Base-by-base conservation (phyloP, 1,140 invertebrate species). In the Reticulitermes speratus region DNA sequence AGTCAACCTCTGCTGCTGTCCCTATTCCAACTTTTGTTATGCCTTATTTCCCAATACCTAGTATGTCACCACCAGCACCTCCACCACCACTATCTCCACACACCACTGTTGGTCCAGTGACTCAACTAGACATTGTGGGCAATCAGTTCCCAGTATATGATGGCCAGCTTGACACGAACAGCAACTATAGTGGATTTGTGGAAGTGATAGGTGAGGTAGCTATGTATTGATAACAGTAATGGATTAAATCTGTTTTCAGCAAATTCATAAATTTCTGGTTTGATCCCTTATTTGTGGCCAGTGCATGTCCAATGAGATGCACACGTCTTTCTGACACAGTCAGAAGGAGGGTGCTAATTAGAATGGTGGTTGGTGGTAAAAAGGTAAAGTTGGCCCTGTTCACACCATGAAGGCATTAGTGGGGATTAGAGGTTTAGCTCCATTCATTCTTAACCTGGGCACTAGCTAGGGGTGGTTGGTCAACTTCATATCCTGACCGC, bases 131-230 rank as follows among this genome's bases (percentile, higher is more conserved):
- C n/a, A 30, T 75, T 25, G 2, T 30, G 14, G n/a, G n/a, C 14
- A 14, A 25, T 75, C 65, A 75, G 65, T 30, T 84, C 30, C 44
- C 45, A 88, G 89, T 81, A 3, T 92, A 92, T 87, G 96, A 97
- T 90, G 96, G 96, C 0, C 92, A 91, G 82, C 91, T 97, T 48
- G 95, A 97, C 89, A 92, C 94, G 23, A 92, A 93, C 38, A 94
- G 95, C 3, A 96, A 96, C 89, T 97, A 97, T 87, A 97, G 96
- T 8, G 86, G 86, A 44, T 97, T 96, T 89, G 92, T 97, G 44
- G 96, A 97, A 92, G 92, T 97, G 82, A 94, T 96, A 88, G 94
- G 96, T 96, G 91, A 90, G 91, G n/a, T 38, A 3, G n/a, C 14
- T 14, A 30, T 75, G 8, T 11, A 30, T 12, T 30, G 19, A 75